phyloP scores from a whole-genome alignment of 2,888 invertebrate species.

The Sepioteuthis lessoniana region DNA sequence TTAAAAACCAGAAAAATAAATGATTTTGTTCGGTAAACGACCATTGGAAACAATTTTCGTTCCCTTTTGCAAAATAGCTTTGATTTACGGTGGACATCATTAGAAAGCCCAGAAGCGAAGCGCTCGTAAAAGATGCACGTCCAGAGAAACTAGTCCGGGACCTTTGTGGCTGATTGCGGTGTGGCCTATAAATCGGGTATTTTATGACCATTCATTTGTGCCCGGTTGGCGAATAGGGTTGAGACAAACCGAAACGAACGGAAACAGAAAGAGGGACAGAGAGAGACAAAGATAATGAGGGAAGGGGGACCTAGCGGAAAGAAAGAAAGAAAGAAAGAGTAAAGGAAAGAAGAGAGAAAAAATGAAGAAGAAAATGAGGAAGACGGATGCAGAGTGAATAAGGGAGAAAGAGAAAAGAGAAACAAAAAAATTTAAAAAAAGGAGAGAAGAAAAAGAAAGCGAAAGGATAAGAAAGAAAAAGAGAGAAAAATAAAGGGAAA shows the following conservation, averaged over 20 bases:
- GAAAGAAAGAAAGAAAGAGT: too few relatives aligned
- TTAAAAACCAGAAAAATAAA: background rate
- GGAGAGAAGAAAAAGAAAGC: background rate
- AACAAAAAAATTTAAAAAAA: background rate
- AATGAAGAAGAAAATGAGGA: background rate
- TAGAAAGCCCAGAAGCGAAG: background rate
- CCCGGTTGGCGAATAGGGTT: background rate
- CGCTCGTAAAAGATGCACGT: constrained; percentile 33
- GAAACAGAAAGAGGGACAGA: background rate
- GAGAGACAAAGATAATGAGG: background rate
- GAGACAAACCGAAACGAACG: background rate
- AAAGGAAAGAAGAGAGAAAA: too few relatives aligned
- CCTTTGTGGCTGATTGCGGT: background rate
- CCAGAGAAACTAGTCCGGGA: background rate
- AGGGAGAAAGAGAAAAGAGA: background rate
- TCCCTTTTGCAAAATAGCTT: background rate
- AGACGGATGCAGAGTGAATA: background rate
- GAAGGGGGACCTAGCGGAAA: background rate
- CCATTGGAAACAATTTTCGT: background rate
- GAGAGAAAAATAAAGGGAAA: background rate
- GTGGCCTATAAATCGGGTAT: background rate
- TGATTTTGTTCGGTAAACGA: background rate
- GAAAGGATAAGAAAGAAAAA: background rate
- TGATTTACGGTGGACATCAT: background rate
- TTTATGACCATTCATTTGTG: background rate